Percentiles rank a stretch among this genome's conserved stretches.
phyloP scores from a whole-genome alignment of 2,888 invertebrate species.

The Ochlodes sylvanus region DNA sequence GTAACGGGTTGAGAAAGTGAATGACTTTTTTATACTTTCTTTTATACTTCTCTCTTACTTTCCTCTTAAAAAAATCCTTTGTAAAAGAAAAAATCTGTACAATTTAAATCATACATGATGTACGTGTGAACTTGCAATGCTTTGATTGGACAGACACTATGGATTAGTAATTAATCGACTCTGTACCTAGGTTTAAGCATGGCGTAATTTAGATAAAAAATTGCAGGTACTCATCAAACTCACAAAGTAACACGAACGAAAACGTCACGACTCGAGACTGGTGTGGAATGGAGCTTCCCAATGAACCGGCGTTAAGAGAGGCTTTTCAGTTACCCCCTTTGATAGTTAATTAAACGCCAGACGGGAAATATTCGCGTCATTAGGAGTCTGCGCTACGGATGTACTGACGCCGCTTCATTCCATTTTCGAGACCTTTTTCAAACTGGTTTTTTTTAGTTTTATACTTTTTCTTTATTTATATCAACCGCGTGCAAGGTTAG shows the following conservation, averaged over 20 bases:
- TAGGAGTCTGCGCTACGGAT: conserved; percentile 70
- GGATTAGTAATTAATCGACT: conserved; percentile 36
- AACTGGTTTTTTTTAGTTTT: conserved; percentile 8
- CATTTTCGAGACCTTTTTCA: conserved; percentile 18
- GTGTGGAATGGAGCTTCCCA: conserved; percentile 20
- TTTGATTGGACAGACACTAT: background rate
- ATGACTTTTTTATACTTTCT: too few relatives aligned
- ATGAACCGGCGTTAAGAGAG: conserved; percentile 51
- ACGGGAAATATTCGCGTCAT: conserved; percentile 78
- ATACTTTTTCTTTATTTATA: conserved; percentile 2
- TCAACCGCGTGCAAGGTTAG: background rate
- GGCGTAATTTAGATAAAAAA: background rate
- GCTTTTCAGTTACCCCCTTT: conserved; percentile 58
- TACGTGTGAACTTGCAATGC: too few relatives aligned
- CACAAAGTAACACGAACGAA: conserved; percentile 11
- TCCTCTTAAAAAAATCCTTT: too few relatives aligned
- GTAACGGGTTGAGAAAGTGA: too few relatives aligned
- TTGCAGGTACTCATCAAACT: background rate
- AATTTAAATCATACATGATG: too few relatives aligned
- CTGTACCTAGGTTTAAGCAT: background rate
- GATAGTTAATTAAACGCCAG: conserved; percentile 81
- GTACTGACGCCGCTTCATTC: conserved; percentile 55
- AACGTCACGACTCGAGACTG: background rate
- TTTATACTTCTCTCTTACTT: too few relatives aligned
- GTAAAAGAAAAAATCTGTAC: too few relatives aligned